These are phyloP conservation scores for Lepilemur ruficaudatus DNA, from an alignment of 2,797 vertebrate genomes.

Conservation along the genomic window DNA sequence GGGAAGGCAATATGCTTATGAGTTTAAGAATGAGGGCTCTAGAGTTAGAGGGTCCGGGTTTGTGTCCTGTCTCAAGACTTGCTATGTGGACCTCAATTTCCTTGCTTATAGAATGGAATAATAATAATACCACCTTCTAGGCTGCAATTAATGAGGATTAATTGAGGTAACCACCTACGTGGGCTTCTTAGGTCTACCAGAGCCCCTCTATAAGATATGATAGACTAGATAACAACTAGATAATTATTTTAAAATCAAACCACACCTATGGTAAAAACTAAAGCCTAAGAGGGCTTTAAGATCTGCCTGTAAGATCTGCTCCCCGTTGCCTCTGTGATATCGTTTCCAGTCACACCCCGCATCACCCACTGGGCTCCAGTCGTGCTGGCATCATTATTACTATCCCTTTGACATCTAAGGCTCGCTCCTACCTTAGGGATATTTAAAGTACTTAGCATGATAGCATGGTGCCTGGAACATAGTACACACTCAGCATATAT, in stretches of 20 bases:
- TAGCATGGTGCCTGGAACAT: neutral
- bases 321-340: neutral
- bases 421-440: neutral
- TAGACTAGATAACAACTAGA: neutral
- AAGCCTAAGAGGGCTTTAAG: neutral
- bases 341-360: accelerated
- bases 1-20: neutral
- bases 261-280: neutral
- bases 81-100: neutral
- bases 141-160: neutral
- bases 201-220: neutral
- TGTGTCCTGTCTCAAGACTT: neutral
- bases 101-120: neutral
- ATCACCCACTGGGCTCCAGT: too few species aligned
- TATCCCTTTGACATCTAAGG: neutral
- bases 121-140: neutral
- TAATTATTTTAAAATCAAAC: neutral
- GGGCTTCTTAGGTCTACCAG: neutral
- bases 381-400: neutral
- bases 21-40: neutral
- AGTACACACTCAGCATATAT: neutral
- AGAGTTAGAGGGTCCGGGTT: neutral
- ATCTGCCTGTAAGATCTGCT: neutral
- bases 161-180: neutral
- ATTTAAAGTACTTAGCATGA: neutral